Conservation (phyloP, 2,888 invertebrate genomes). For the Pantelozetes paolii region DNA sequence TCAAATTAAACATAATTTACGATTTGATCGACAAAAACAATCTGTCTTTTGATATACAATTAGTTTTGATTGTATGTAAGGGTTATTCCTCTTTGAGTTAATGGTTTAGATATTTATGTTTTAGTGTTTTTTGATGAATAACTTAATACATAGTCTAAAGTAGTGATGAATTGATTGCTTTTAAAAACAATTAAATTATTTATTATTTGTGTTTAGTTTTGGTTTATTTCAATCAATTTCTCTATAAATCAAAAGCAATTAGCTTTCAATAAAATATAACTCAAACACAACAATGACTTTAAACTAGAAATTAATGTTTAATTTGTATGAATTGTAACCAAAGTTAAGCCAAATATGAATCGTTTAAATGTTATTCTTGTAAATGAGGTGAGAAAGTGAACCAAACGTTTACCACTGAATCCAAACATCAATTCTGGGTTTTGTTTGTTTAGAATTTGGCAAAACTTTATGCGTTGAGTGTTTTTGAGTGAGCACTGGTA, state of each 20-base stretch:
- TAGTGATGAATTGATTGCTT: not conserved
- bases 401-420: not conserved
- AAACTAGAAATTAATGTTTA: not conserved
- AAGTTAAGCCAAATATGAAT: not conserved
- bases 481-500: not conserved
- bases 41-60: not conserved
- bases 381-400: conserved; percentile 22
- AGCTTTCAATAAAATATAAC: conserved; percentile 4
- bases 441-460: conserved; percentile 11
- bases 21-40: not conserved
- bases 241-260: conserved; percentile 25
- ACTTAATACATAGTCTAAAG: no score
- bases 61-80: not conserved
- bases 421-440: not conserved
- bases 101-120: not conserved
- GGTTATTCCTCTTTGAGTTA: not conserved
- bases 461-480: not conserved
- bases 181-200: not conserved
- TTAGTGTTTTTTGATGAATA: not conserved
- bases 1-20: not conserved
- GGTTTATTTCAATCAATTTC: not conserved
- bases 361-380: not conserved
- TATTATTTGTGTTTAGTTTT: not conserved
- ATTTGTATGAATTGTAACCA: not conserved
- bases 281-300: not conserved